Base-by-base conservation (phyloP, 2,888 invertebrate species). In the Mythimna vitellina region DNA sequence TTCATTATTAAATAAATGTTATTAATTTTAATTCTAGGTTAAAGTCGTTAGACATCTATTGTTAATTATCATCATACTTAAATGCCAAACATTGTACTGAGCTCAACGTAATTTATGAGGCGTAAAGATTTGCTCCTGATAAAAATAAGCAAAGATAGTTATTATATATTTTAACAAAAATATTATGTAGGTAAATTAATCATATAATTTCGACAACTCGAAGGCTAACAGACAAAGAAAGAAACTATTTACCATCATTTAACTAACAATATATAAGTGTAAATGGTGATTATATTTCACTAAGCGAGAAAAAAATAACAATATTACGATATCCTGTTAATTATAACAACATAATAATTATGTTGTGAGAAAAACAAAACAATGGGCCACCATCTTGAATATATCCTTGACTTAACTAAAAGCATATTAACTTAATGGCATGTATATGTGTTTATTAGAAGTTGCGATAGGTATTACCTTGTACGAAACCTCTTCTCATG, bases 331-430 rank as follows among this genome's bases (percentile, higher is more conserved):
- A 81, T 81, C 76, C 76, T 81, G 81, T 67, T 70, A 72, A 78
- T 76, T 74, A 70, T 71, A 78, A 63, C 58, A 80, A 67, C 65
- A 22, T 70, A 70, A 54, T 71, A 17, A 76, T 64, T 73, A 76
- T n/a, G 32, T 53, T 65, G 85, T 85, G 84, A 64, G 84, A 84
- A 83, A 73, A 60, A 29, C 38, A 70, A 54, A 60, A 84, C 86
- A 85, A 84, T 84, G 58, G 75, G 3, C 46, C 32, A 70, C 70
- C 77, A 73, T 67, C 68, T 76, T 75, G 63, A 14, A 73, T 58
- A 25, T 10, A 65, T 62, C 83, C 86, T 84, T 85, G 83, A 69
- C 73, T 82, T 49, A 42, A 60, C 54, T 63, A 64, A 72, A 58
- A 77, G 64, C 69, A 49, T 69, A 61, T 63, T 80, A 66, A 66